These are phyloP conservation scores for Aplodontia rufa DNA, from an alignment of 2,113 vertebrate genomes.

Conservation along the genomic window DNA sequence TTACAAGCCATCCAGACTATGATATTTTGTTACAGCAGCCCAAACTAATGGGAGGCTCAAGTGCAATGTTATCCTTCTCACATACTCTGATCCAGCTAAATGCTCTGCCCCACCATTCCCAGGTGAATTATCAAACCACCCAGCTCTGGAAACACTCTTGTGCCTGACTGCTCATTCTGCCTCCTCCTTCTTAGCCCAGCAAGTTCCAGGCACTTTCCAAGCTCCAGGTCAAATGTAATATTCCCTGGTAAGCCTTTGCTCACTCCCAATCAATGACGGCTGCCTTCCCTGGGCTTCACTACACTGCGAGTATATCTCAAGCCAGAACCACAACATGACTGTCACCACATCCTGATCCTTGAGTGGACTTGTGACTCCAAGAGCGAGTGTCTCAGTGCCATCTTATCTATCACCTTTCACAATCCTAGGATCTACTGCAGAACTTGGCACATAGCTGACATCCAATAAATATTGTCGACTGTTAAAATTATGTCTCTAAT, in stretches of 20 bases:
- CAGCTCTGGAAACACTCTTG: not conserved
- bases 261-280: not conserved
- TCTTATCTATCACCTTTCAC: not conserved
- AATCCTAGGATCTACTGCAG: conserved; percentile 1
- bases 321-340: not conserved
- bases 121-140: not conserved
- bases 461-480: conserved; percentile 30
- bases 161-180: not conserved
- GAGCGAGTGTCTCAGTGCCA: not conserved
- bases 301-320: not conserved
- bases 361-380: not conserved
- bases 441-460: not conserved
- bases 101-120: not conserved
- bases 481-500: not conserved
- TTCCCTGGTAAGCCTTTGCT: not conserved
- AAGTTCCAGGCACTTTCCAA: not conserved
- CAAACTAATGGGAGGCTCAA: not conserved
- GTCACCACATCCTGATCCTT: not conserved
- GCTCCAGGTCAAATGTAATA: not conserved
- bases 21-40: not conserved
- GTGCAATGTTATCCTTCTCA: not conserved
- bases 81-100: not conserved
- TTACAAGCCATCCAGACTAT: not conserved
- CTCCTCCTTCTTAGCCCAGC: not conserved
- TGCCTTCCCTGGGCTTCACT: not conserved